Base-by-base conservation (phyloP, 2,888 invertebrate species). In the Dicyrtoma fusca region DNA sequence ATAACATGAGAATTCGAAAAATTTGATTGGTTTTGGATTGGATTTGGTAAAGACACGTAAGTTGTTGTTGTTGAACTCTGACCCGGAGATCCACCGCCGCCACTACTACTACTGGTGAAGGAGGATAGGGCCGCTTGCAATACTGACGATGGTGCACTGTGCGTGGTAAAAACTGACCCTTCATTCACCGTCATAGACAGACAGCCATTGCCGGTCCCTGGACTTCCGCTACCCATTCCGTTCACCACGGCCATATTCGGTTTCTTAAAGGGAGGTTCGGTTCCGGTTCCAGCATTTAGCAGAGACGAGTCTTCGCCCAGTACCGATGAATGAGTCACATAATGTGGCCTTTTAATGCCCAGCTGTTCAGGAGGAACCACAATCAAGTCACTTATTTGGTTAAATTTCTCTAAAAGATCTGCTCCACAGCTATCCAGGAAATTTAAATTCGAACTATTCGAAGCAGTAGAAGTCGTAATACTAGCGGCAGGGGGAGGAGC, bases 281-380 rank as follows among this genome's bases (percentile, higher is more conserved):
- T 10, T 47, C 57, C 51, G 42, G 26, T 11, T 44, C 55, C 21
- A 1, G 23, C 34, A 3, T 8, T 8, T 8, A 8, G 34, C 34
- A 34, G 34, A 34, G 42, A 19, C 25, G 51, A 55, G 19, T 55
- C 59, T 19, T 57, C 53, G 8, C 34, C 8, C 34, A 8, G 3
- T 8, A 34, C 34, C 47, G 23, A 6, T 51, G 44, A 26, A 70
- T 25, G 14, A 10, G 57, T 26, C 11, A 63, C 71, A 4, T 75
- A 74, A 6, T 75, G 69, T 1, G 77, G 64, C 47, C 80, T 55
- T 57, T 80, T 80, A 21, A 80, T 70, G 0, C 79, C 80, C 42
- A 81, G 74, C 81, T 81, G 81, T 77, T 81, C 81, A 75, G 81
- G 81, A 72, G 79, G 77, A 71, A 81, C 77, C 57, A 79, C 76